Conservation (phyloP, 2,888 invertebrate genomes). For the Nomada hirtipes region DNA sequence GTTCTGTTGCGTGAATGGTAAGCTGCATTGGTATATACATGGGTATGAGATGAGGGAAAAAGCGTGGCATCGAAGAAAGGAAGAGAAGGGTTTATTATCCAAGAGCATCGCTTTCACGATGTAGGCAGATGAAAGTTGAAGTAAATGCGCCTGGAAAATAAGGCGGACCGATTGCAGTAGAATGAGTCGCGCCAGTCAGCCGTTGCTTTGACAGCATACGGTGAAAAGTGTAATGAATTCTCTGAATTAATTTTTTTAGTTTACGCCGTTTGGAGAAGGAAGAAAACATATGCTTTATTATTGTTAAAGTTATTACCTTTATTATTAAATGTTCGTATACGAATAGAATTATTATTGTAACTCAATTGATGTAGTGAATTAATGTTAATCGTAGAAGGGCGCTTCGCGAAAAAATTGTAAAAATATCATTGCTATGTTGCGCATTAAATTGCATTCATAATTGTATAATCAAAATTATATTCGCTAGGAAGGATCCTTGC, state of each 20-base stretch:
- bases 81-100: neutral
- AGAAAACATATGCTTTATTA: too few relatives aligned
- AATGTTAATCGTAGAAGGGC: too few relatives aligned
- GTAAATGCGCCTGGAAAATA: conserved; percentile 23
- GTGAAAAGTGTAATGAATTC: neutral
- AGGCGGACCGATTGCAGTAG: neutral
- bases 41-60: neutral
- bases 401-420: too few relatives aligned
- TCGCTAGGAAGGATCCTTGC: neutral
- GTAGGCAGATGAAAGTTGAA: neutral
- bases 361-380: too few relatives aligned
- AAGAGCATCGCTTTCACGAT: neutral
- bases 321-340: too few relatives aligned
- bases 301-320: too few relatives aligned
- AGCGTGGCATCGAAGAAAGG: neutral
- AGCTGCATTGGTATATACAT: neutral
- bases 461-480: too few relatives aligned
- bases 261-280: too few relatives aligned
- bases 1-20: conserved; percentile 16
- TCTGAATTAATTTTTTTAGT: too few relatives aligned
- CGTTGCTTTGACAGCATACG: neutral
- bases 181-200: neutral
- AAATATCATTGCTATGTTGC: too few relatives aligned
- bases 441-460: neutral
- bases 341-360: too few relatives aligned